These are phyloP conservation scores for Cheilosia urbana DNA, from an alignment of 2,888 invertebrate species.

Conservation along the genomic window DNA sequence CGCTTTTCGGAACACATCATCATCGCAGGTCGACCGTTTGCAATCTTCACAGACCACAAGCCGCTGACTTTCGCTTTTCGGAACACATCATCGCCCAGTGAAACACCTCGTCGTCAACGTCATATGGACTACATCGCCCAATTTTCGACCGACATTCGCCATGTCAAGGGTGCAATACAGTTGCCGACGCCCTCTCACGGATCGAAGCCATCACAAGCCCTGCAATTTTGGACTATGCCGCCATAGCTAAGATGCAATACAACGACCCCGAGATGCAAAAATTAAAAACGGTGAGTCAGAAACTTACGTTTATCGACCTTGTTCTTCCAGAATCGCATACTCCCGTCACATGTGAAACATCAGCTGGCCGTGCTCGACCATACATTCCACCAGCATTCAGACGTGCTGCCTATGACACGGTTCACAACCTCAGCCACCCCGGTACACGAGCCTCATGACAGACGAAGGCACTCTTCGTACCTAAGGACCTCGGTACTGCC, in stretches of 20 bases:
- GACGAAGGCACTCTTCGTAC: too few species aligned
- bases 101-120: constrained; percentile 3
- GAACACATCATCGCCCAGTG: constrained; percentile 46
- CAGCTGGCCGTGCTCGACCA: constrained; percentile 35
- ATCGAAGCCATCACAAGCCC: constrained; percentile 25
- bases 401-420: background rate
- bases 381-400: constrained; percentile 34
- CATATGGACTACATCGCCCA: constrained; percentile 46
- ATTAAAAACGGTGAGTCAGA: constrained; percentile 47
- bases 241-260: constrained; percentile 27
- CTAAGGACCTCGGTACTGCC: too few species aligned
- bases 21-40: constrained; percentile 15
- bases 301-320: constrained; percentile 42
- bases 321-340: constrained; percentile 27
- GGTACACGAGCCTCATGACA: too few species aligned
- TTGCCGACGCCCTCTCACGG: constrained; percentile 65
- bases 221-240: constrained; percentile 8
- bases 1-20: too few species aligned
- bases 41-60: background rate
- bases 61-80: background rate
- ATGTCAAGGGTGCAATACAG: constrained; percentile 58
- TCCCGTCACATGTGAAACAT: constrained; percentile 59
- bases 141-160: constrained; percentile 51
- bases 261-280: constrained; percentile 25
- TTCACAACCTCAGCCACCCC: background rate